Evolutionary conservation across 2,113 vertebrate species (phyloP).

Genomic region (Tragulus kanchil): DNA sequence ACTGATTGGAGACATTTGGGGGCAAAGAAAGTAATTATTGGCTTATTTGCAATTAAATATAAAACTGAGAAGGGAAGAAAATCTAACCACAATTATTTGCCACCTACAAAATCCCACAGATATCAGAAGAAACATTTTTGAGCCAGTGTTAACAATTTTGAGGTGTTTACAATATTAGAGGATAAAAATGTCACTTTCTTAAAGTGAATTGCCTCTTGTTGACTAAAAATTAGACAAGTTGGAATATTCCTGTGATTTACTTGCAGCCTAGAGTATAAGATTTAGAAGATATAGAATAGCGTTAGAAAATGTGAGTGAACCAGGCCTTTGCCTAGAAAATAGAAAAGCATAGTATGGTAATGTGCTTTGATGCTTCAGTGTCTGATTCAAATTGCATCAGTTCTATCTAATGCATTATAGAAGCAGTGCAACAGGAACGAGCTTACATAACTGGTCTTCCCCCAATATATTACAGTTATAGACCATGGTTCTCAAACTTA

Average conservation of each 20-base stretch:
- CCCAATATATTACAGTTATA: not conserved
- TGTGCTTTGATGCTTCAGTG: not conserved
- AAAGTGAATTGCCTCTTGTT: not conserved
- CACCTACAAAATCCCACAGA: not conserved
- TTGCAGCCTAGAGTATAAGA: slow-evolving; percentile 13
- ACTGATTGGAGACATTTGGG: not conserved
- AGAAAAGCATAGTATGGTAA: not conserved
- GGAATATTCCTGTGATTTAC: not conserved
- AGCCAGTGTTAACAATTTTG: not conserved
- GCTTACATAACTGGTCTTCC: not conserved
- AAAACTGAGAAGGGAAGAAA: not conserved
- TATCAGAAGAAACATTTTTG: slow-evolving; percentile 14
- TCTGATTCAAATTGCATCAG: not conserved
- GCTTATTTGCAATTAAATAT: not conserved
- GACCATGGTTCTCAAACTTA: not conserved
- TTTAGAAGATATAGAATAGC: slow-evolving; percentile 22
- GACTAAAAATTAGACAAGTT: not conserved
- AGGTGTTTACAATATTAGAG: slow-evolving; percentile 7
- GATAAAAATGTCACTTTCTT: slow-evolving; percentile 35
- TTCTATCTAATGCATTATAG: not conserved
- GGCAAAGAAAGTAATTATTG: slow-evolving; percentile 3
- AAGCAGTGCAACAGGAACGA: not conserved
- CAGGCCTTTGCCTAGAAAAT: not conserved
- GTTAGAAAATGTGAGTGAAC: slow-evolving; percentile 19
- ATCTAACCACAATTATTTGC: slow-evolving; percentile 30